Percentiles rank a stretch among this genome's conserved stretches.
These are phyloP conservation scores for Sinopyrophorus schimmeli DNA, from an alignment of 2,888 invertebrate genomes.

Conservation along the genomic window DNA sequence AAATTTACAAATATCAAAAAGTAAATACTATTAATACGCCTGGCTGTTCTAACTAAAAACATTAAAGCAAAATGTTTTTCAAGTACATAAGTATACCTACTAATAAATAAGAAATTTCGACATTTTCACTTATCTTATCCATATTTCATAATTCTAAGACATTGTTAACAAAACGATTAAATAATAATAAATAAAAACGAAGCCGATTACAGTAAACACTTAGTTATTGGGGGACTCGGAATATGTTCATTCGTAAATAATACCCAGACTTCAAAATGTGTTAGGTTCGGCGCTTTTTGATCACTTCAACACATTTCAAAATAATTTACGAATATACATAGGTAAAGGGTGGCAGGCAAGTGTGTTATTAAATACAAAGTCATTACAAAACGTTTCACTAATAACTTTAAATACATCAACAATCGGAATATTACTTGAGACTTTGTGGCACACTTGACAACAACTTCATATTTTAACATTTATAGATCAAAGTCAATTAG, in stretches of 20 bases:
- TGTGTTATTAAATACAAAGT: too few relatives aligned
- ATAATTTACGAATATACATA: constrained; percentile 24
- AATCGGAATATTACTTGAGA: too few relatives aligned
- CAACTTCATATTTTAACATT: too few relatives aligned
- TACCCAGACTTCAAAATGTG: constrained; percentile 24
- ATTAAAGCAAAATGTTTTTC: neutral
- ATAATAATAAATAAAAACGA: constrained; percentile 19
- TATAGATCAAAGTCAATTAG: too few relatives aligned
- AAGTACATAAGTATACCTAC: neutral
- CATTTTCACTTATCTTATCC: neutral
- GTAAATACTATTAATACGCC: neutral
- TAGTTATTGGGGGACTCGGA: constrained; percentile 8
- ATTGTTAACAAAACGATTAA: constrained; percentile 4
- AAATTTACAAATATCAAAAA: constrained; percentile 4
- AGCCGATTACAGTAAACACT: constrained; percentile 6
- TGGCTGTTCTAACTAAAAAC: neutral
- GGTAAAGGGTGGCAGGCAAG: constrained; percentile 2
- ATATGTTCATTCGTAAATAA: constrained; percentile 25
- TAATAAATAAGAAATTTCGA: neutral
- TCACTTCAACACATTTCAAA: constrained; percentile 11
- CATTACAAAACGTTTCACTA: too few relatives aligned
- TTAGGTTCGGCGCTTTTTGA: neutral
- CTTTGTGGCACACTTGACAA: too few relatives aligned
- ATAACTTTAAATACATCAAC: too few relatives aligned
- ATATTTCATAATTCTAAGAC: neutral